A percentile compares a stretch with the other conserved stretches of the same genome.
Evolutionary conservation across 2,113 vertebrate species (phyloP).

Genomic region (Phasianus colchicus): DNA sequence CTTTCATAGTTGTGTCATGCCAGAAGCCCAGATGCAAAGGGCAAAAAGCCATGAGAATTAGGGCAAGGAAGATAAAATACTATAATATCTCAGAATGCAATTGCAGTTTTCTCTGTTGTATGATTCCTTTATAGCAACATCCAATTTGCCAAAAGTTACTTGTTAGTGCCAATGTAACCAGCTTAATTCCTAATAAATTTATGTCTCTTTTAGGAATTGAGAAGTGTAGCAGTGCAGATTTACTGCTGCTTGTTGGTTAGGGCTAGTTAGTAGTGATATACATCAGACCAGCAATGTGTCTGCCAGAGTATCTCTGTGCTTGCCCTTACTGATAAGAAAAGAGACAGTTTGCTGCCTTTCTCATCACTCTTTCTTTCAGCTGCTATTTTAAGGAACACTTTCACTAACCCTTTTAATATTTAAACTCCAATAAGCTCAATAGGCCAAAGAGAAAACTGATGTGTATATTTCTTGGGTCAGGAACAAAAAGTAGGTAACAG

Average conservation of each 20-base stretch:
- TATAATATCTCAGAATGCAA: background rate
- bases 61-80: constrained; percentile 36
- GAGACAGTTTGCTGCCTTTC: background rate
- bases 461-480: background rate
- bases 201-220: background rate
- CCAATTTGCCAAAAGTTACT: background rate
- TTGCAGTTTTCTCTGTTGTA: constrained; percentile 2
- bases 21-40: constrained; percentile 28
- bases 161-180: background rate
- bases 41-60: constrained; percentile 34
- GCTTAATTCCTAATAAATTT: background rate
- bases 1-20: constrained; percentile 15
- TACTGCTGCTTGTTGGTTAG: background rate
- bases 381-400: background rate
- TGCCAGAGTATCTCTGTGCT: background rate
- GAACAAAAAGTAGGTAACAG: background rate
- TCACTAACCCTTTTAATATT: background rate
- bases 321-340: background rate
- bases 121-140: background rate
- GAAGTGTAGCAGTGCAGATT: background rate
- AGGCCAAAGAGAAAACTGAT: background rate
- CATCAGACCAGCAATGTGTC: background rate
- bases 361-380: background rate
- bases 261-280: background rate
- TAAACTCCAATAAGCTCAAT: background rate